Evolutionary conservation across 1,140 invertebrate species (phyloP), one percentile per base, ranked within the genome.

Genomic region (Sitophilus oryzae): DNA sequence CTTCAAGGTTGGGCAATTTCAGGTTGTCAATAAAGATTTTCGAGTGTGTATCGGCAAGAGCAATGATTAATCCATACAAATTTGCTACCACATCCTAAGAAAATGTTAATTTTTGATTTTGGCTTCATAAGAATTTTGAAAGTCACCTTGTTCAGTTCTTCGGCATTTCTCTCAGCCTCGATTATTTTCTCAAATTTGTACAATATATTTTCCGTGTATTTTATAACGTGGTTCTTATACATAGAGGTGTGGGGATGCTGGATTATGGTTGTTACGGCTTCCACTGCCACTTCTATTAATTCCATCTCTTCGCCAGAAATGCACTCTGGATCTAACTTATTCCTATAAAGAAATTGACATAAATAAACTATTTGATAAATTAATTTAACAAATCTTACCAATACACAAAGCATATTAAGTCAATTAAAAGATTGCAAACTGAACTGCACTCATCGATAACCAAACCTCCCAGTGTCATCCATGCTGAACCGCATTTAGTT

Each of bases 41-140:
- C 0, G 82, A 79, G 64, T 88, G 83, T 16, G 77, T 76, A 68
- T 88, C 86, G 4, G 78, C 82, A 19, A 84, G 67, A 1, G 76
- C 71, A 6, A 85, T 78, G 47, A 86, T 77, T 37, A 87, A 67
- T 55, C 77, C 77, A 63, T 82, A 84, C 15, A 86, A 74, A 57
- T 72, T 76, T 0, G 76, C 66, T 15, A 77, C 70, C 22, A 80
- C 71, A 54, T 82, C 79, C 68, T 70, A 41, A 59, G 66, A 62
- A 42, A 30, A n/a, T 44, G 46, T 8, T 49, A 38, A 37, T 10
- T 34, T 21, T 22, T 10, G 23, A 1, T 18, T 51, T 43, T 2
- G 2, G 34, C 20, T 23, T 34, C 6, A 43, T 23, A 20, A 18
- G 2, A 45, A 20, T 11, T 11, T 38, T n/a, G 14, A 16, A 6